Base-by-base conservation (phyloP, 2,888 invertebrate species). In the Mythimna impura region DNA sequence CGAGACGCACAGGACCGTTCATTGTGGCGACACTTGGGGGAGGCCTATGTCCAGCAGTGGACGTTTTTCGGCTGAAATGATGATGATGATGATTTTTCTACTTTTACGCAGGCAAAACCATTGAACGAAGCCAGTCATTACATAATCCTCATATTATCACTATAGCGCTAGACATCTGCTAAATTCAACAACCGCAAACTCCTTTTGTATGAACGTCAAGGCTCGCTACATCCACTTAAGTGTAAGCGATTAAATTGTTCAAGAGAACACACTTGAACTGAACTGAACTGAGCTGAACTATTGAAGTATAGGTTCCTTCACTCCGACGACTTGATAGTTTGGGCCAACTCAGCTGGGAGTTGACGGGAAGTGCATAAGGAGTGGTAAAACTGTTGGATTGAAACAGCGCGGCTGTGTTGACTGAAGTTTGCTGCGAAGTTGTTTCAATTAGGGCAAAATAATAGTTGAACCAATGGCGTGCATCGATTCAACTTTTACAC, bases 161-260 rank as follows among this genome's bases (percentile, higher is more conserved):
- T 36, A 64, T 20, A 67, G 34, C 34, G 14, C 17, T 34, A 30
- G 10, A 65, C n/a, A 62, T 54, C n/a, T 54, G 43, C 36, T 66
- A 50, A 69, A 55, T 30, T 58, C 54, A 0, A 14, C 30, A 30
- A 8, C 36, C 17, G 47, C 5, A n/a, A 40, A 60, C 40, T 52
- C 79, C 58, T 73, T 66, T 73, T 67, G 66, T 52, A 68, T 30
- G 20, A 43, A 43, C 58, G 25, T 63, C 54, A 76, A 54, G 66
- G n/a, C 34, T 71, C 36, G 30, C 57, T 67, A n/a, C 22, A 47
- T 58, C 30, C 65, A 66, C 80, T 74, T 78, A 63, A 65, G 71
- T 40, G 61, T 17, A 58, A 68, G 67, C 81, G 65, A 81, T 81
- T 76, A 80, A 76, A 76, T 77, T 80, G 71, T 61, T 71, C 71